Percentiles rank a stretch among this genome's conserved stretches.
Conservation (phyloP, 2,888 invertebrate genomes). For the Lasioglossum vierecki region DNA sequence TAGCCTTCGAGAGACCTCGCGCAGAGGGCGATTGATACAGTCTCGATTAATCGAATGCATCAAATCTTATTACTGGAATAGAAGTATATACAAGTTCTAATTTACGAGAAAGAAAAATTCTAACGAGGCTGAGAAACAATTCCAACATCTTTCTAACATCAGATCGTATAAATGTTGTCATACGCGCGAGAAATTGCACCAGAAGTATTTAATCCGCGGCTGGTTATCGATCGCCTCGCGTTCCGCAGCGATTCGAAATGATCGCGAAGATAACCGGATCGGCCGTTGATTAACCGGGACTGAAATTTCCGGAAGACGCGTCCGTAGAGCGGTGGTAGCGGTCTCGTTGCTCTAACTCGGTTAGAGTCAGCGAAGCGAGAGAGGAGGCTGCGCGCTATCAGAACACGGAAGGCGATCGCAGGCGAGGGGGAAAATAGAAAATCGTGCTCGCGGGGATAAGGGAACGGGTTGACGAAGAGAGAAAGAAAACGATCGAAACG, state of each 20-base stretch:
- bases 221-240: background rate
- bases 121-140: no score
- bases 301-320: background rate
- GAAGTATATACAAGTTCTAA: no score
- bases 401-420: constrained; percentile 54
- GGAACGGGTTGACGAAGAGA: constrained; percentile 63
- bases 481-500: constrained; percentile 46
- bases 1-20: background rate
- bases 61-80: no score
- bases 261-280: background rate
- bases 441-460: constrained; percentile 47
- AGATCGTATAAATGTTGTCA: no score
- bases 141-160: no score
- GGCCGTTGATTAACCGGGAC: background rate
- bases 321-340: background rate
- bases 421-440: constrained; percentile 50
- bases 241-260: background rate
- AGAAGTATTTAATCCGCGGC: background rate
- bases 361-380: background rate
- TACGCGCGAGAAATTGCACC: no score
- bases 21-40: background rate
- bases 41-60: background rate
- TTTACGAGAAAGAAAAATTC: no score
- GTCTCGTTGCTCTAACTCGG: background rate
- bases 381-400: background rate